Conservation (phyloP, 2,888 invertebrate genomes). For the Anagyrus pseudococci region DNA sequence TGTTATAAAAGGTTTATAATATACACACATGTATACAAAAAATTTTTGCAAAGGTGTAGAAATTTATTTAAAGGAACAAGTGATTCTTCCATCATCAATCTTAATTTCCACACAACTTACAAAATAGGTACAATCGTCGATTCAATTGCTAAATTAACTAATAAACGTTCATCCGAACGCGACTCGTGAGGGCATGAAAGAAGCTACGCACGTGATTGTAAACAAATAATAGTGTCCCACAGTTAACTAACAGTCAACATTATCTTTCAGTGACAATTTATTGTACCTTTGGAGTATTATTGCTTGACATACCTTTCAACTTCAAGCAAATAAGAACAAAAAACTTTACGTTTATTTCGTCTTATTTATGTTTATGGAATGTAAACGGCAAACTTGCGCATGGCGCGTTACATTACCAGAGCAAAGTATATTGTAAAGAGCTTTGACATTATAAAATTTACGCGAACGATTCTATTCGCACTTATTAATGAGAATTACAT, state of each 20-base stretch:
- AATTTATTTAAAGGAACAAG: slow-evolving; percentile 39
- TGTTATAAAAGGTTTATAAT: not conserved
- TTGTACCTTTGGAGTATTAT: slow-evolving; percentile 34
- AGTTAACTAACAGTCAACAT: slow-evolving; percentile 26
- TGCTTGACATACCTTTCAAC: not conserved
- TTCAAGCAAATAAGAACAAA: not conserved
- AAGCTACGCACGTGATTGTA: slow-evolving; percentile 25
- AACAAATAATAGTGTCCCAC: slow-evolving; percentile 36
- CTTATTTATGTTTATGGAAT: slow-evolving; percentile 36
- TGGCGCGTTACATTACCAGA: slow-evolving; percentile 30
- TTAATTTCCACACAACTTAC: slow-evolving; percentile 33
- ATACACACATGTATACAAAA: not conserved
- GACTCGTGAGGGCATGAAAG: slow-evolving; percentile 30
- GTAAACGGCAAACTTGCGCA: slow-evolving; percentile 34
- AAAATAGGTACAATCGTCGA: slow-evolving; percentile 27
- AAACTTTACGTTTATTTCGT: slow-evolving; percentile 18
- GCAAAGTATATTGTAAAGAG: slow-evolving; percentile 20
- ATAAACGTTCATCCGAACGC: slow-evolving; percentile 31
- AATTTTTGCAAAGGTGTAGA: slow-evolving; percentile 37
- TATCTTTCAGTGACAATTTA: slow-evolving; percentile 27
- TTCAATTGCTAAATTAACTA: slow-evolving; percentile 31
- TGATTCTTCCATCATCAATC: slow-evolving; percentile 26
- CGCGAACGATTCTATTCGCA: slow-evolving; percentile 35
- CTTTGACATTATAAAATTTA: slow-evolving; percentile 26
- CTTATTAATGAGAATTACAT: slow-evolving; percentile 32